phyloP scores from a whole-genome alignment of 1,140 invertebrate species.

The Maniola jurtina region DNA sequence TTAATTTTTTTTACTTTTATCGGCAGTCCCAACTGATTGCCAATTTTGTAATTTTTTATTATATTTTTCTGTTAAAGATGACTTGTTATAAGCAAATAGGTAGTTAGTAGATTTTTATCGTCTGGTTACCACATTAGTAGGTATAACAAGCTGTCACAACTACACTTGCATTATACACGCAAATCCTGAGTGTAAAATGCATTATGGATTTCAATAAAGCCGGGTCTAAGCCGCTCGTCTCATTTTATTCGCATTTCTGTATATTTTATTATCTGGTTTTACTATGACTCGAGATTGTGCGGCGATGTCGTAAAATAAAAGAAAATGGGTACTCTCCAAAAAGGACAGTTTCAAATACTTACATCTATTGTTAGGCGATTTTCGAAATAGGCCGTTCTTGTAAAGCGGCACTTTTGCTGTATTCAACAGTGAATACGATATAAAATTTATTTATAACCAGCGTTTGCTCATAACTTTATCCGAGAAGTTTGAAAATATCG shows the following conservation, averaged over 20 bases:
- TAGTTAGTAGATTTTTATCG: no score
- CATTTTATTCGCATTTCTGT: constrained; percentile 22
- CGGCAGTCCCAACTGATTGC: no score
- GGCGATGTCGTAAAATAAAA: constrained; percentile 20
- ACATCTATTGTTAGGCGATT: constrained; percentile 10
- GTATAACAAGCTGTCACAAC: no score
- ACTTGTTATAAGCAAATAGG: no score
- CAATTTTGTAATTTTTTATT: no score
- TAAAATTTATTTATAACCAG: background rate
- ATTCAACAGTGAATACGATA: background rate
- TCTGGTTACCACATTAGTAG: no score
- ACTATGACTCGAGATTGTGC: constrained; percentile 17
- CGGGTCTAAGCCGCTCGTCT: background rate
- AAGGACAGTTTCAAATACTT: constrained; percentile 12
- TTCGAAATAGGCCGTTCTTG: constrained; percentile 1
- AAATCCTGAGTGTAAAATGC: background rate
- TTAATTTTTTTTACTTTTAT: no score
- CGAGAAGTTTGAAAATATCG: no score
- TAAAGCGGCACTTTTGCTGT: background rate
- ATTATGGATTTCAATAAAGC: constrained; percentile 9
- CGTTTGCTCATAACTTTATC: no score
- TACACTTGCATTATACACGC: background rate
- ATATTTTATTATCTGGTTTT: constrained; percentile 19
- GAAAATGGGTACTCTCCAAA: constrained; percentile 15
- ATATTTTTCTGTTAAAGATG: no score